Conservation (phyloP, 2,113 vertebrate species). For the Cavia aperea region DNA sequence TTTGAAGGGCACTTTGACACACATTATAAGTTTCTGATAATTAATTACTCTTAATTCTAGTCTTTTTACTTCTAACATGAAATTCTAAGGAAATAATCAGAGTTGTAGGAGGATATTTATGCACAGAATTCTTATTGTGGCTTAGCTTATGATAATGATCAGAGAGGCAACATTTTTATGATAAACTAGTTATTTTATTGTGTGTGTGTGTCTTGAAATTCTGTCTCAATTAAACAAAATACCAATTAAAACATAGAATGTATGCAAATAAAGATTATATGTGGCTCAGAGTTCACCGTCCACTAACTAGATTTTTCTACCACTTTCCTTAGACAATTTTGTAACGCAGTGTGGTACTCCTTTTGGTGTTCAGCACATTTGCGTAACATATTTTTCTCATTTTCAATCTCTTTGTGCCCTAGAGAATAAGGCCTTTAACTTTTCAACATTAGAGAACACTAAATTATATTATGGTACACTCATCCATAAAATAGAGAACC, state of each 20-base stretch:
- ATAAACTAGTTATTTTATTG: not conserved
- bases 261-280: not conserved
- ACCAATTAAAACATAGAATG: not conserved
- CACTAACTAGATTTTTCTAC: not conserved
- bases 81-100: not conserved
- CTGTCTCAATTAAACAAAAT: not conserved
- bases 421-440: not conserved
- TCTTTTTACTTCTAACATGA: slow-evolving; percentile 17
- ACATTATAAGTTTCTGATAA: not conserved
- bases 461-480: not conserved
- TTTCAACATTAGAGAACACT: not conserved
- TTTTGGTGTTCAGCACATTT: not conserved
- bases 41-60: slow-evolving; percentile 16
- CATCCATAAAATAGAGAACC: not conserved
- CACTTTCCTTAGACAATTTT: not conserved
- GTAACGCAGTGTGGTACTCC: not conserved
- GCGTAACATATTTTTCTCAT: not conserved
- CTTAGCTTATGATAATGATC: not conserved
- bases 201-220: not conserved
- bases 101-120: not conserved
- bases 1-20: not conserved
- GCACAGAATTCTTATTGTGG: not conserved
- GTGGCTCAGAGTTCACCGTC: not conserved
- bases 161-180: not conserved
- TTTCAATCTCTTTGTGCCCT: not conserved